Conservation (phyloP, 2,113 vertebrate genomes). For the Hypocryptadius cinnamomeus region DNA sequence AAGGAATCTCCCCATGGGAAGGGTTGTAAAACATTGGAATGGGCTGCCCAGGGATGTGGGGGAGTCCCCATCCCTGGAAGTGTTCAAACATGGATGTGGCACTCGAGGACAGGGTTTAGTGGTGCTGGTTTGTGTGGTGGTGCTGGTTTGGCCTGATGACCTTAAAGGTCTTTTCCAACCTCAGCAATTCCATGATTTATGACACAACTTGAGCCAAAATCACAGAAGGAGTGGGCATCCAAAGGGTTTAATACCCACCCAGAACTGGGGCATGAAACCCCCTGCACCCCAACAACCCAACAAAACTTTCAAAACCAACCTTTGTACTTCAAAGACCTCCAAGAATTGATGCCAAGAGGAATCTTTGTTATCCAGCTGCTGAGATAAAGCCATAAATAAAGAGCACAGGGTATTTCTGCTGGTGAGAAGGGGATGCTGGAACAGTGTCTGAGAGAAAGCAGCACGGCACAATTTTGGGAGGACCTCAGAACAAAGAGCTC, state of each 20-base stretch:
- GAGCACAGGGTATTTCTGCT: neutral
- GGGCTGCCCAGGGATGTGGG: neutral
- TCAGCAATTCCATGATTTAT: rapidly evolving
- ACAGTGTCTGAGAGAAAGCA: neutral
- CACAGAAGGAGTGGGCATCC: neutral
- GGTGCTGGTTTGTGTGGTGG: no score
- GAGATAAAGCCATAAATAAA: neutral
- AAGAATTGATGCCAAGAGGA: neutral
- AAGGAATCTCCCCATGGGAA: neutral
- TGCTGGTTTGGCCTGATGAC: neutral
- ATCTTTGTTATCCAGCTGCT: neutral
- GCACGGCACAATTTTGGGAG: rapidly evolving
- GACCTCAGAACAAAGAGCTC: neutral
- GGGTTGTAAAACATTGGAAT: rapidly evolving
- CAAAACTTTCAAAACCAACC: neutral
- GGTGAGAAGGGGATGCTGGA: neutral
- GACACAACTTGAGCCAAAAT: neutral
- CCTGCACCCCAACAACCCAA: neutral
- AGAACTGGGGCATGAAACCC: rapidly evolving
- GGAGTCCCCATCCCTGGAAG: neutral
- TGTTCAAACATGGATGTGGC: rapidly evolving
- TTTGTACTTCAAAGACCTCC: neutral
- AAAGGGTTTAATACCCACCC: neutral
- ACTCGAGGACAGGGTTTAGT: neutral
- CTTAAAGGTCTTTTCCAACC: neutral